phyloP scores from a whole-genome alignment of 2,797 vertebrate genomes.

The Enteromius argenteus region DNA sequence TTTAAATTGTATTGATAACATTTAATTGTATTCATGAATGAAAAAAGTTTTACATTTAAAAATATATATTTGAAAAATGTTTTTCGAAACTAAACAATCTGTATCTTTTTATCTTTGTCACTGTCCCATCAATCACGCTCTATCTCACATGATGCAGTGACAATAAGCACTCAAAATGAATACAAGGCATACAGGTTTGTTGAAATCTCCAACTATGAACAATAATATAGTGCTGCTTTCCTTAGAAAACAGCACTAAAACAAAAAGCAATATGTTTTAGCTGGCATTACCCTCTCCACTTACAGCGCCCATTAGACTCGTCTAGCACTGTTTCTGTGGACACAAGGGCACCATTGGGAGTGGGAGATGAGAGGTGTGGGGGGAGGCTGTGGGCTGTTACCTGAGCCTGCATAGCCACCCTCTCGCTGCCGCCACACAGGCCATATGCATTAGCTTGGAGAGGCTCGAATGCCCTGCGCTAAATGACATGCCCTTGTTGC shows the following conservation, averaged over 20 bases:
- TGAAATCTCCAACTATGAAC: neutral
- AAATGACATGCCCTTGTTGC: constrained; percentile 36
- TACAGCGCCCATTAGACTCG: constrained; percentile 22
- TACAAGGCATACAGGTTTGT: neutral
- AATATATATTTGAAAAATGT: neutral
- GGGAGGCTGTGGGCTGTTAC: constrained; percentile 31
- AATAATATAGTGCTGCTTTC: neutral
- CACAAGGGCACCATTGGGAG: constrained; percentile 50
- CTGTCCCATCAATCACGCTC: neutral
- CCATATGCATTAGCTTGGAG: constrained; percentile 54
- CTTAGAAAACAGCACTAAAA: constrained; percentile 9
- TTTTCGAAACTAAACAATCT: neutral
- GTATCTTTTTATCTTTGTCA: no score
- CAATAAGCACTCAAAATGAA: neutral
- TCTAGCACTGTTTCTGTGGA: constrained; percentile 31
- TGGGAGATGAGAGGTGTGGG: neutral
- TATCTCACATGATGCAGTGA: neutral
- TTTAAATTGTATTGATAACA: no score
- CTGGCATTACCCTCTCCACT: constrained; percentile 24
- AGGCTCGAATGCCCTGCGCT: constrained; percentile 16
- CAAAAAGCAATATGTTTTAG: constrained; percentile 8
- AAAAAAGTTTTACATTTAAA: no score
- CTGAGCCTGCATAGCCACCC: constrained; percentile 43
- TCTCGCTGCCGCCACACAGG: constrained; percentile 33
- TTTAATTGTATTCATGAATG: no score